Conservation (phyloP, 2,888 invertebrate genomes). For the Slavum lentiscoides region DNA sequence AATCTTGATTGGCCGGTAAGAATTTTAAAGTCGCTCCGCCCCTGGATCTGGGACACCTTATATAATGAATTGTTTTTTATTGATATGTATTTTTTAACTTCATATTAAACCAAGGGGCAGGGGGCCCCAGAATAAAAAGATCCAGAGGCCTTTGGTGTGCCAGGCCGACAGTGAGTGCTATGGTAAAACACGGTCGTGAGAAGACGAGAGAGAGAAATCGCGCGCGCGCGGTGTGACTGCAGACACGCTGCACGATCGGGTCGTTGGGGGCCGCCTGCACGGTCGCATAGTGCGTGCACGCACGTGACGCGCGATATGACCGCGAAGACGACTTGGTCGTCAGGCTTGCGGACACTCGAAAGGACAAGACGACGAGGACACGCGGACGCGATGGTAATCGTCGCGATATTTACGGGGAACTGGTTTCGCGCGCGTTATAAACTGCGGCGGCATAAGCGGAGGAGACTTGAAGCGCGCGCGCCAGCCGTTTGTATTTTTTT, state of each 20-base stretch:
- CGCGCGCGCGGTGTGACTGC: neutral
- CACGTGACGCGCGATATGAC: conserved; percentile 15
- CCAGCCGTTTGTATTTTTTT: too few species aligned
- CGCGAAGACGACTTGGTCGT: neutral
- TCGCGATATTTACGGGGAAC: conserved; percentile 43
- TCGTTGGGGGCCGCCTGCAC: conserved; percentile 13
- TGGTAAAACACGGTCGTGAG: too few species aligned
- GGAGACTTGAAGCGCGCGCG: too few species aligned
- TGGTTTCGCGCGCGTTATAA: conserved; percentile 34
- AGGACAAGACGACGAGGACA: conserved; percentile 17
- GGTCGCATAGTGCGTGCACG: neutral
- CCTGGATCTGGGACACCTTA: too few species aligned
- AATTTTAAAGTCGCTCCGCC: too few species aligned
- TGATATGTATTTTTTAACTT: too few species aligned
- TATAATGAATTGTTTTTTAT: too few species aligned
- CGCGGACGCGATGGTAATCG: conserved; percentile 32
- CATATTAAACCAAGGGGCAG: too few species aligned
- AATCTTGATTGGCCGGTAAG: too few species aligned
- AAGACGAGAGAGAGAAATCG: conserved; percentile 12
- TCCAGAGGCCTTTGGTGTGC: too few species aligned
- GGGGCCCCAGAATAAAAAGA: too few species aligned
- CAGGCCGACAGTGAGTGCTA: too few species aligned
- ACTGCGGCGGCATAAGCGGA: neutral
- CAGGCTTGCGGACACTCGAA: neutral
- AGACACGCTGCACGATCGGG: neutral